Conservation (phyloP, 1,140 invertebrate species). For the Drosophila mayri region DNA sequence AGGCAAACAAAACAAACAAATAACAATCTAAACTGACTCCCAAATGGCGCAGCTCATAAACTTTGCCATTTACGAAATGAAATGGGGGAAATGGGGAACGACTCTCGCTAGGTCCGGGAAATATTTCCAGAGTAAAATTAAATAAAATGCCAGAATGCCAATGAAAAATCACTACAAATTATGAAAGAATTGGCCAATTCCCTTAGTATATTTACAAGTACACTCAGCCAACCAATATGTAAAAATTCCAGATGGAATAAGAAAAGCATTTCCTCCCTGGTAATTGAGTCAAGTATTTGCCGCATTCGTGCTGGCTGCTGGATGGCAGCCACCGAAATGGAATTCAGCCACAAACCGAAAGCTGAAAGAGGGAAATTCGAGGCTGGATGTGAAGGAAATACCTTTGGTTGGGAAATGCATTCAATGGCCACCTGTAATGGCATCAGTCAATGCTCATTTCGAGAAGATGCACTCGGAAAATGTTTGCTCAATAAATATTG, state of each 20-base stretch:
- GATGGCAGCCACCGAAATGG: constrained; percentile 21
- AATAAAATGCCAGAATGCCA: constrained; percentile 20
- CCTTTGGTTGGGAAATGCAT: constrained; percentile 38
- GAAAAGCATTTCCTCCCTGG: constrained; percentile 18
- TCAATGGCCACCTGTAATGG: constrained; percentile 49
- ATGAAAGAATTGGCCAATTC: constrained; percentile 37
- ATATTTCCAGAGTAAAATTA: not conserved
- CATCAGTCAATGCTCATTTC: constrained; percentile 61
- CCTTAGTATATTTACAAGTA: constrained; percentile 38
- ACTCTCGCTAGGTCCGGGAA: not conserved
- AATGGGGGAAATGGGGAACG: constrained; percentile 5
- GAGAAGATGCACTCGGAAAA: constrained; percentile 17
- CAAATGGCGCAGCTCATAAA: constrained; percentile 66
- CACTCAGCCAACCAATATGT: constrained; percentile 9
- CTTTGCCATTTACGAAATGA: constrained; percentile 59
- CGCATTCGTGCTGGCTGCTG: constrained; percentile 8
- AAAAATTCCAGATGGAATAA: constrained; percentile 8
- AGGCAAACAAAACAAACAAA: constrained; percentile 55
- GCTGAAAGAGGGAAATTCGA: constrained; percentile 17
- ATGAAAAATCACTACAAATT: constrained; percentile 38
- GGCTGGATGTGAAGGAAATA: constrained; percentile 24
- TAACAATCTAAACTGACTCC: constrained; percentile 46
- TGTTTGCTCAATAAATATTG: not conserved
- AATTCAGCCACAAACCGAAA: constrained; percentile 34
- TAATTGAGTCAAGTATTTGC: constrained; percentile 42